phyloP scores from a whole-genome alignment of 2,113 vertebrate species.

The Melanerpes aurifrons region DNA sequence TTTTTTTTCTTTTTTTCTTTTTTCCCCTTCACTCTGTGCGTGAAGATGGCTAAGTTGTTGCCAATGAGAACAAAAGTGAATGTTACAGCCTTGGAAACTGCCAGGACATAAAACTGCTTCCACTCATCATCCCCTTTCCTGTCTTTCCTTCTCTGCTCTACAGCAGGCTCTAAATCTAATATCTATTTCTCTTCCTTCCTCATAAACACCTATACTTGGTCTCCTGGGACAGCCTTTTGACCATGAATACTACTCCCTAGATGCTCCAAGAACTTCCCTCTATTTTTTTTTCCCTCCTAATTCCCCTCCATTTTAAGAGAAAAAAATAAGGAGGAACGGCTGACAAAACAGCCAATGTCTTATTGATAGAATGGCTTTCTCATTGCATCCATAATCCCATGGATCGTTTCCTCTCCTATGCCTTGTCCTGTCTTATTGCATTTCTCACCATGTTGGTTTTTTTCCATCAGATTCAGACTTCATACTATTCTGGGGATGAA shows the following conservation, averaged over 20 bases:
- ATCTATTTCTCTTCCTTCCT: not conserved
- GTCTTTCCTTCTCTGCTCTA: not conserved
- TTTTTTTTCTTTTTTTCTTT: no score
- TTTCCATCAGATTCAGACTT: no score
- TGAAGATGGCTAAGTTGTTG: not conserved
- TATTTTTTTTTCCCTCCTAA: not conserved
- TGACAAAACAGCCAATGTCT: not conserved
- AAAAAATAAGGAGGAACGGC: not conserved
- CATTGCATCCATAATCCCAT: not conserved
- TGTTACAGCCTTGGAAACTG: not conserved
- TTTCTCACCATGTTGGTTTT: no score
- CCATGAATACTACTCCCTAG: not conserved
- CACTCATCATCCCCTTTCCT: not conserved
- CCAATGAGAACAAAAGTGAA: not conserved
- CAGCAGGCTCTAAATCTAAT: rapidly evolving
- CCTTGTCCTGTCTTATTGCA: no score
- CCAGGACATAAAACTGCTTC: not conserved
- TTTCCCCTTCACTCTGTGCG: no score
- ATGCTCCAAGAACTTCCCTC: not conserved
- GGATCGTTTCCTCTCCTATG: not conserved
- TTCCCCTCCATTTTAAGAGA: not conserved
- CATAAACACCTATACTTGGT: not conserved
- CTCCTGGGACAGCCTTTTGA: not conserved
- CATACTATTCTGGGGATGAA: no score
- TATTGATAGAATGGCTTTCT: not conserved